Conservation (phyloP, 2,797 vertebrate genomes). For the Austrolebias charrua region DNA sequence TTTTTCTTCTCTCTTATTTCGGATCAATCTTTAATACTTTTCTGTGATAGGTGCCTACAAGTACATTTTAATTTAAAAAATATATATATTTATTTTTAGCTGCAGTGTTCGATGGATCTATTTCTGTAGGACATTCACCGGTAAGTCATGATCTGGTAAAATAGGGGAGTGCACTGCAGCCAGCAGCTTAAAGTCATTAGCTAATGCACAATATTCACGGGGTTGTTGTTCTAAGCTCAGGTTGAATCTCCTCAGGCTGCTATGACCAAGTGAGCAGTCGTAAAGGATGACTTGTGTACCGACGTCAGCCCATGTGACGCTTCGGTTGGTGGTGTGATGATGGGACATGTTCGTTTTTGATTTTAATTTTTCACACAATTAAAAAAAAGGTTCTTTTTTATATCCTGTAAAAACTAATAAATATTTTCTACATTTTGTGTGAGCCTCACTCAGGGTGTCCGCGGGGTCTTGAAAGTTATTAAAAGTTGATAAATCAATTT, state of each 20-base stretch:
- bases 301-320: conserved; percentile 20
- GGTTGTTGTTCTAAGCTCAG: conserved; percentile 46
- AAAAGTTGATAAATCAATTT: too few relatives aligned
- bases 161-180: conserved; percentile 35
- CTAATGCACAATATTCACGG: conserved; percentile 50
- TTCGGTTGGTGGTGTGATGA: conserved; percentile 14
- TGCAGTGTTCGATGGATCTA: conserved; percentile 21
- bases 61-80: conserved; percentile 31
- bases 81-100: conserved; percentile 11
- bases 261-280: conserved; percentile 19
- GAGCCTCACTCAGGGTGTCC: too few relatives aligned
- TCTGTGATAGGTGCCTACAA: conserved; percentile 41
- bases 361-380: conserved; percentile 46
- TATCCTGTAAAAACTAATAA: conserved; percentile 61
- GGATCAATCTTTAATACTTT: conserved; percentile 22
- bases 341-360: conserved; percentile 29
- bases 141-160: conserved; percentile 36
- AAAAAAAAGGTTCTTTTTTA: neutral
- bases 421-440: conserved; percentile 56
- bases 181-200: conserved; percentile 58
- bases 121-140: conserved; percentile 17
- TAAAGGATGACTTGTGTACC: conserved; percentile 4
- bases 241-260: conserved; percentile 46
- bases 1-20: conserved; percentile 19
- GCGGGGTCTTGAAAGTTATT: too few relatives aligned